Evolutionary conservation across 2,888 invertebrate genomes (phyloP), one percentile per base, ranked within the genome.

Genomic region (Morpho helenor): DNA sequence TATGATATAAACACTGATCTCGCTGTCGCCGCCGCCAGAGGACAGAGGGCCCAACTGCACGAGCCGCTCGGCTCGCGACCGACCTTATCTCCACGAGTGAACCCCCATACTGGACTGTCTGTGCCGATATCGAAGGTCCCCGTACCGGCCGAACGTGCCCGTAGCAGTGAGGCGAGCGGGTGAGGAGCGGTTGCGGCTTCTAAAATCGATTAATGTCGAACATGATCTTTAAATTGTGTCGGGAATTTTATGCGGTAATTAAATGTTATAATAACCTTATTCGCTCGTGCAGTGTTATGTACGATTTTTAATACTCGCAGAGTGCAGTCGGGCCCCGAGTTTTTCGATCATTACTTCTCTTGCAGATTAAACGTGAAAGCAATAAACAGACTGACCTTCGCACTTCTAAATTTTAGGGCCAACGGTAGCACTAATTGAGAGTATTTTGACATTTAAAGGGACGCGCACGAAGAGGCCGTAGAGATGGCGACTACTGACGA

Each of bases 1-100:
- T 88, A 87, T 80, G 84, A 83, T 85, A 87, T 87, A 86, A 88
- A 86, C 83, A 83, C 79, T 74, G 79, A 84, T 77, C 84, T 87
- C 85, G 85, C 86, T 81, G 78, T 72, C 66, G 61, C 39, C 43
- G 16, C 41, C 45, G 43, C 46, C 10, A 56, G 56, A 7, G 23
- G 23, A 10, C 51, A 23, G 77, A 73, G 48, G 66, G 57, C 68
- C 1, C 42, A 72, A 53, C 49, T 61, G 23, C 41, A n/a, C 16
- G 16, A 1, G 16, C 16, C 16, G 16, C 16, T 1, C 16, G 16
- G 16, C 16, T 16, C 2, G 2, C 16, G 1, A 16, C 1, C 16
- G 16, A 16, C 16, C 16, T 16, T 16, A 16, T 16, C 16, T 16
- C 16, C 16, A 2, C 16, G 16, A 2, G 16, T 2, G 16, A 16